Conservation (phyloP, 1,140 invertebrate genomes). For the Cardiocondyla obscurior region DNA sequence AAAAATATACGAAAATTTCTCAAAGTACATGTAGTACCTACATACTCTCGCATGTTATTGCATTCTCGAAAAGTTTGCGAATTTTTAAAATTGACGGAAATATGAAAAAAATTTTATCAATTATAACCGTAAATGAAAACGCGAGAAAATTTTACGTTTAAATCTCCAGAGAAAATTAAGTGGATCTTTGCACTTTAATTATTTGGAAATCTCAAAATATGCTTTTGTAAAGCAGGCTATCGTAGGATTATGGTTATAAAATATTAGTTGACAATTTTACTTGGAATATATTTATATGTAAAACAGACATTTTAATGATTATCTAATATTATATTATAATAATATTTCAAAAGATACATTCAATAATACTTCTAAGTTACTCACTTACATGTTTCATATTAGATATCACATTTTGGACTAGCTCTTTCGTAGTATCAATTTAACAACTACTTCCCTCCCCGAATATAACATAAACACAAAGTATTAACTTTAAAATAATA, state of each 20-base stretch:
- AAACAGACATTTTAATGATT: not conserved
- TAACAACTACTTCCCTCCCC: not conserved
- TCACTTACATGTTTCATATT: not conserved
- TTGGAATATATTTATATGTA: not conserved
- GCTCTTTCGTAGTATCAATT: not conserved
- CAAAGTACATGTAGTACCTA: too few relatives aligned
- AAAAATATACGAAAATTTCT: too few relatives aligned
- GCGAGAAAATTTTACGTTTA: not conserved
- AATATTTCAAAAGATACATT: not conserved
- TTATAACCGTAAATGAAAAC: not conserved
- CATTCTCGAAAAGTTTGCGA: too few relatives aligned
- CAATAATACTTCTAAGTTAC: not conserved
- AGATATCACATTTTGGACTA: not conserved
- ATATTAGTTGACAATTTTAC: not conserved
- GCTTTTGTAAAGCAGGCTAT: not conserved
- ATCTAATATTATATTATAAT: too few relatives aligned
- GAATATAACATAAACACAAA: not conserved
- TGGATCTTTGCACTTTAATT: not conserved
- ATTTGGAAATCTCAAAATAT: not conserved
- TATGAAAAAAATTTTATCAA: not conserved
- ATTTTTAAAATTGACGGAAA: not conserved
- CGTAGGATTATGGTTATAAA: not conserved
- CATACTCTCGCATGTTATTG: not conserved
- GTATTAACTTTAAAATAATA: not conserved
- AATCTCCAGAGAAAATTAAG: not conserved